Base-by-base conservation (phyloP, 2,113 vertebrate species). In the Echinops telfairi region DNA sequence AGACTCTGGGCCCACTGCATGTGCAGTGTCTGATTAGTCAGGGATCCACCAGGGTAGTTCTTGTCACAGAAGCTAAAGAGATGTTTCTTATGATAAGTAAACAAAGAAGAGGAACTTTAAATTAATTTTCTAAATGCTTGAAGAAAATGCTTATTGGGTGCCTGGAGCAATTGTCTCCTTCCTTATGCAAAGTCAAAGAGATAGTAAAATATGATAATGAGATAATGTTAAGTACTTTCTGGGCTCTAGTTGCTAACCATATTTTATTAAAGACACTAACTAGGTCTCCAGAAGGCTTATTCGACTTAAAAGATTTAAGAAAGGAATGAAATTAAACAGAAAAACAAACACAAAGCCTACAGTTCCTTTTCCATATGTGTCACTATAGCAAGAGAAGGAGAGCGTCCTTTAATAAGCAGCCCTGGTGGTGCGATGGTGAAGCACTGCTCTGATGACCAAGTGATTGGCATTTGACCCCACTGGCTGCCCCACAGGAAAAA, bases 61-160 rank as follows among this genome's bases (percentile, higher is more conserved):
- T 10, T 57, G 17, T 89, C 73, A 88, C 9, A 88, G 23, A 38
- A 43, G 14, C 23, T 93, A 36, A 53, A 66, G 36, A 20, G 53
- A 80, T 86, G 1, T 22, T 91, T 83, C 40, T 47, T 91, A 71
- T 85, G 38, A 70, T 80, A 81, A 70, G 57, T 47, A 31, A 12
- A 68, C 27, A 68, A 0, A 0, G 43, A 58, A 53, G 47, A 53
- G 47, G 12, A 2, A 53, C 47, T 53, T 53, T 27, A 15, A 64
- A 38, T 62, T 92, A 83, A 94, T 60, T 33, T 12, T 2, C 75
- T 88, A 90, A 40, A 33, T 60, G n/a, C 60, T 91, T 93, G 31
- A 70, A 88, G 47, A 87, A 95, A 79, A 31, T 80, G n/a, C 19
- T 84, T 84, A 33, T 68, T 88, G 60, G 66, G 19, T 86, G 15